Percentiles rank a stretch among this genome's conserved stretches.
Conservation (phyloP, 2,797 vertebrate genomes). For the Atherinosoma microstoma region DNA sequence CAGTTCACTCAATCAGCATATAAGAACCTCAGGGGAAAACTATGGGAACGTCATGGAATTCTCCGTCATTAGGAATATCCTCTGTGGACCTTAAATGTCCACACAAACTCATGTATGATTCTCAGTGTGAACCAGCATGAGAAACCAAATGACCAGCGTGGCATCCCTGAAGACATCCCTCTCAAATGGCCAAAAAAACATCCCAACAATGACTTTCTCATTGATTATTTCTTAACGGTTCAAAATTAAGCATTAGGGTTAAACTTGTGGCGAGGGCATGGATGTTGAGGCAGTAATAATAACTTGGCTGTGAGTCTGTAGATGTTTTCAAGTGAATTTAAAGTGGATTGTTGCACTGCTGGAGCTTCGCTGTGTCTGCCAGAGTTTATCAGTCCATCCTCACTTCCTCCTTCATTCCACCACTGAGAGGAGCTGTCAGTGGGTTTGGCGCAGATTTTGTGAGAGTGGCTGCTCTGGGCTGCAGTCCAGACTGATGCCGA, state of each 20-base stretch:
- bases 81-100: neutral
- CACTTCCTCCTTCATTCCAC: constrained; percentile 46
- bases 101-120: neutral
- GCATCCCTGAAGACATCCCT: neutral
- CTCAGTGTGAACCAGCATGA: neutral
- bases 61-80: neutral
- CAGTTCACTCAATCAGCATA: neutral
- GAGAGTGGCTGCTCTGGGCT: constrained; percentile 60
- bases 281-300: constrained; percentile 4
- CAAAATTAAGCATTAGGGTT: neutral
- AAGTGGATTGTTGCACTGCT: constrained; percentile 23
- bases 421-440: constrained; percentile 64
- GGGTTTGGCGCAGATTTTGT: constrained; percentile 41
- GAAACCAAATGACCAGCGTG: neutral
- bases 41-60: neutral
- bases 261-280: neutral
- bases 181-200: neutral
- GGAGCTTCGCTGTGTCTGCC: constrained; percentile 35
- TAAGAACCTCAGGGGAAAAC: neutral
- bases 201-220: neutral
- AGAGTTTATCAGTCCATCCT: constrained; percentile 46
- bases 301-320: constrained; percentile 11
- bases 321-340: constrained; percentile 28
- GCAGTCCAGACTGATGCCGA: constrained; percentile 59
- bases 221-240: neutral